Base-by-base conservation (phyloP, 2,797 vertebrate species). In the Taeniopygia guttata region DNA sequence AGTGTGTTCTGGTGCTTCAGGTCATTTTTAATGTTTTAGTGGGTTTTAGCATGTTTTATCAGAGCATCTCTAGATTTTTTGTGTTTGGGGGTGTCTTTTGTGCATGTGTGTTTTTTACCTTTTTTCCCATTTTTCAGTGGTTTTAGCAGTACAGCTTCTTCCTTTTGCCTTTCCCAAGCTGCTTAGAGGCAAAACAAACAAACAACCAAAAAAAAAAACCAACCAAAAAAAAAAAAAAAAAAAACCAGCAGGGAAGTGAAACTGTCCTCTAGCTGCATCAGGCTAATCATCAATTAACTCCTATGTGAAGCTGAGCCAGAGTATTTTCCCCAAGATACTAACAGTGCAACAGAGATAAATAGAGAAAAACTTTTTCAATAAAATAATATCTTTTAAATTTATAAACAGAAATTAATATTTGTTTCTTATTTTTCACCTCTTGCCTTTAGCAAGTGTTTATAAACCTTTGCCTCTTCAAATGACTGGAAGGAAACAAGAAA, bases 71-170 rank as follows among this genome's bases (percentile, higher is more conserved):
- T 3, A 55, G 16, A 1, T 48, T 59, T 88, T 77, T 34, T 51
- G 5, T 18, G 9, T 46, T 67, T 15, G 8, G 5, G 3, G 3
- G 36, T 6, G 13, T 27, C 38, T 48, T 64, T 17, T 6, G 5
- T 34, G 8, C 1, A 0, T 10, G 5, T 14, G 21, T 7, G 8
- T 0, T 54, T 75, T 64, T 36, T 13, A 18, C 1, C 5, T 26
- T 75, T 68, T 51, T 16, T 1, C 19, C 32, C 23, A 8, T 25
- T 52, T 54, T 89, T 59, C 48, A n/a, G 42, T 18, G 27, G 19
- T 36, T 86, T 70, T 78, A 78, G 23, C 34, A 62, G 43, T 19
- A 74, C 4, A 70, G 8, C 7, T 11, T 60, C 42, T 26, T 81
- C 51, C 7, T 84, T 84, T 82, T 78, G 25, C 25, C 26, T 75